Conservation (phyloP, 2,797 vertebrate genomes). For the Gambusia yucatana region DNA sequence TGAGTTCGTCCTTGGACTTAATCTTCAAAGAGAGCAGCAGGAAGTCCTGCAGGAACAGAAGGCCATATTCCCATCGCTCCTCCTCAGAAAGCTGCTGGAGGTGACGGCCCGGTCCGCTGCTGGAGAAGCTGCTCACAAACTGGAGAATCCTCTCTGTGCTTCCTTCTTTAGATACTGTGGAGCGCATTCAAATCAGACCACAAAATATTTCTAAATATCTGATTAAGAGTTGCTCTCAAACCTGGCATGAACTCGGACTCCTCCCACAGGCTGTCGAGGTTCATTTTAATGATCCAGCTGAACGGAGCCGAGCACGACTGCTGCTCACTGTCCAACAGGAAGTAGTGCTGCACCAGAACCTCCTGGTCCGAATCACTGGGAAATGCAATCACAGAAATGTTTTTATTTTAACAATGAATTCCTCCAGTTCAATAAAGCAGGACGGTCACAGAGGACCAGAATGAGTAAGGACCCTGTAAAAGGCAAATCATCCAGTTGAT, state of each 20-base stretch:
- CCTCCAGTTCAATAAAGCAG: neutral
- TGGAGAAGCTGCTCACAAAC: constrained; percentile 70
- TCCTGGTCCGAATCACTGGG: constrained; percentile 70
- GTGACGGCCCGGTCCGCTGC: constrained; percentile 63
- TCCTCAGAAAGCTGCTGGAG: constrained; percentile 62
- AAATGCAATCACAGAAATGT: neutral
- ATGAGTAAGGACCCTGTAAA: neutral
- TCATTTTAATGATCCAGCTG: constrained; percentile 75
- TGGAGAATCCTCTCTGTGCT: constrained; percentile 57
- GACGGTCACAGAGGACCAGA: neutral
- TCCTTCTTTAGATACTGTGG: constrained; percentile 51
- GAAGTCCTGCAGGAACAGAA: constrained; percentile 72
- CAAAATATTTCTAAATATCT: neutral
- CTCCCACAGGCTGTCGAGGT: constrained; percentile 78
- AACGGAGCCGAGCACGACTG: constrained; percentile 69
- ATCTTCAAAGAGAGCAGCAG: constrained; percentile 73
- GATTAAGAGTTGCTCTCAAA: constrained; percentile 9
- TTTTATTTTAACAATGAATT: neutral
- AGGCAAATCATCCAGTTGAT: neutral
- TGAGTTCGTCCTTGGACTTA: constrained; percentile 58
- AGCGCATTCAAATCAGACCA: neutral
- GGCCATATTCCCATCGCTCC: constrained; percentile 51
- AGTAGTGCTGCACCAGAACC: constrained; percentile 67
- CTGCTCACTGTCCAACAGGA: constrained; percentile 61
- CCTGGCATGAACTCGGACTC: constrained; percentile 80